These are phyloP conservation scores for Ecliptopera silaceata DNA, from an alignment of 2,888 invertebrate species.

Conservation along the genomic window DNA sequence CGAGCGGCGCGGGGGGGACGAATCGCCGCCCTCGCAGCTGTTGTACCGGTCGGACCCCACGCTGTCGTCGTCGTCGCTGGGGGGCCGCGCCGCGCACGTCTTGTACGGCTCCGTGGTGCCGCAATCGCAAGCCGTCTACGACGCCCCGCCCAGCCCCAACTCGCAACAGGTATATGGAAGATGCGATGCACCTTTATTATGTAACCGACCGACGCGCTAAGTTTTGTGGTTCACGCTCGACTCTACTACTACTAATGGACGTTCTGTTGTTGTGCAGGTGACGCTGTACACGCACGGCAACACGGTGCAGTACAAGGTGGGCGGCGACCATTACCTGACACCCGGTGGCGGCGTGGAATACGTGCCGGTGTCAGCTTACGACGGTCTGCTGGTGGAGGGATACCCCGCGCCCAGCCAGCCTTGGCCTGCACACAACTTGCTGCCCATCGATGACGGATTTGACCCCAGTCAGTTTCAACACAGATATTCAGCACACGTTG, in stretches of 20 bases:
- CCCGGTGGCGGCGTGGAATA: slow-evolving; percentile 71
- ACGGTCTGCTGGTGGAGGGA: slow-evolving; percentile 72
- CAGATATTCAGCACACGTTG: no score
- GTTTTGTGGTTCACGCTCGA: no score
- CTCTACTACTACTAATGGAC: no score
- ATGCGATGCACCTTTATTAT: background rate
- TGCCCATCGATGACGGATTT: slow-evolving; percentile 76
- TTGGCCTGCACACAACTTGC: slow-evolving; percentile 73
- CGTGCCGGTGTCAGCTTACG: slow-evolving; percentile 76
- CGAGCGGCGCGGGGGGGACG: slow-evolving; percentile 61
- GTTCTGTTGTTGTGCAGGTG: slow-evolving; percentile 57
- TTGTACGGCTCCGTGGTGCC: slow-evolving; percentile 73
- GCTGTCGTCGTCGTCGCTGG: slow-evolving; percentile 84
- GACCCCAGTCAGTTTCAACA: slow-evolving; percentile 77
- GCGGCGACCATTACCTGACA: slow-evolving; percentile 68
- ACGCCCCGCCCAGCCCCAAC: slow-evolving; percentile 82
- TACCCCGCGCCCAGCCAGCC: slow-evolving; percentile 68
- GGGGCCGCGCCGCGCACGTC: slow-evolving; percentile 77
- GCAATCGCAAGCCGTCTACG: slow-evolving; percentile 76
- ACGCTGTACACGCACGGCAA: slow-evolving; percentile 81
- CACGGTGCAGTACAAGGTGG: slow-evolving; percentile 82
- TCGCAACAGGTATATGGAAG: slow-evolving; percentile 71
- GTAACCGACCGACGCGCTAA: no score
- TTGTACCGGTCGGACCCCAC: slow-evolving; percentile 87
- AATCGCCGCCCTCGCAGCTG: slow-evolving; percentile 82